Evolutionary conservation across 2,888 invertebrate species (phyloP), one percentile per base, ranked within the genome.

Genomic region (Tetramorium bicarinatum): DNA sequence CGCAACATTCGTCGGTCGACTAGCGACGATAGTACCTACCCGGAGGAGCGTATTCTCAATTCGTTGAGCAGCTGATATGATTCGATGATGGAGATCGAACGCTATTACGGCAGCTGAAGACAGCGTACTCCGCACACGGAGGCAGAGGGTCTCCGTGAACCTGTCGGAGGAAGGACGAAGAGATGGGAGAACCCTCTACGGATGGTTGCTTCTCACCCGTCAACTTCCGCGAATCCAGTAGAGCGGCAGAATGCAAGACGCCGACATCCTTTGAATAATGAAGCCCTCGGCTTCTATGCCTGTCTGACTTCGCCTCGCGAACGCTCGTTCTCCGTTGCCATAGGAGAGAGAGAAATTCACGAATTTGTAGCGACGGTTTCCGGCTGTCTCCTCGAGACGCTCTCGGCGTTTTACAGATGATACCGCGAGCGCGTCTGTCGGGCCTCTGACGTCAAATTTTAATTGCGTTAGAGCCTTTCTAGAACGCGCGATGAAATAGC

Each of bases 221-320:
- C 93, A 92, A 93, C 93, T 92, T 93, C 91, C 91, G 91, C 90
- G 92, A 87, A 91, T 89, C 89, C 93, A 93, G 88, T 92, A 88
- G 91, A 92, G 92, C 92, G 92, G 92, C 92, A 93, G 91, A 93
- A 92, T 91, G 91, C 91, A 92, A 93, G 93, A 93, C 90, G 93
- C 91, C 91, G 92, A 93, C 93, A 94, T 92, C 93, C 93, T 93
- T 92, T 94, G 94, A 94, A 94, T 94, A 94, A 94, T 94, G 93
- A 94, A 94, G 93, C 92, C 89, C 92, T 91, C 89, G 88, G 91
- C 88, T 89, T 90, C 91, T 90, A 91, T 91, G 91, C 91, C 89
- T 92, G 90, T 93, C 92, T 92, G 92, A 90, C 90, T 92, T 90
- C 87, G 86, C 88, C 85, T 84, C 82, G 84, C 59, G 85, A 86